Base-by-base conservation (phyloP, 30 jellyfish, hydroid and myxozoan genomes). In the Chironex yamaguchii region DNA sequence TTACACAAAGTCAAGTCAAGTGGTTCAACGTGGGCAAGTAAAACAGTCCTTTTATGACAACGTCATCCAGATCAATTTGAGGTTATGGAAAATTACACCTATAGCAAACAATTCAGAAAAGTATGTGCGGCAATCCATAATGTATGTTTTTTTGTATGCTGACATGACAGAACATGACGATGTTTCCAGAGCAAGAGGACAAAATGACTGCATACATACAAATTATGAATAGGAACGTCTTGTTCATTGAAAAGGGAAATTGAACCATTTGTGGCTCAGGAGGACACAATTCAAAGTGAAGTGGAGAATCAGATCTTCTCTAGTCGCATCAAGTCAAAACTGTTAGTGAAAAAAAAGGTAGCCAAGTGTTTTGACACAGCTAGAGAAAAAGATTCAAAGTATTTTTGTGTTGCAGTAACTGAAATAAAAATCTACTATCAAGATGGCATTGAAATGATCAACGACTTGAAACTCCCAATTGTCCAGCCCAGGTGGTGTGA, bases 401-500 rank as follows among this genome's bases (percentile, higher is more conserved):
- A 67, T 0, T 29, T 67, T 67, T 29, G 34, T 67, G 81, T 0
- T 54, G 25, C 62, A 29, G 30, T 54, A 54, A 29, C 81, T 67
- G 72, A 24, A 67, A 67, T 67, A 62, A 67, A 67, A 67, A 29
- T 62, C 30, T 67, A 34, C 26, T 48, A 36, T 29, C 27, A 9
- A 32, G 31, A 20, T 24, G 12, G 36, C 6, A 2, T 32, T 6
- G 14, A 50, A n/a, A 33, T 6, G 4, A 23, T 73, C 3, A 28
- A 28, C 42, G 86, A 73, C 20, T 49, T 73, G 62, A 23, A 49
- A 73, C 76, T 73, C 14, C 86, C 86, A 42, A 17, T 22, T 22
- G 6, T 28, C 2, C 28, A 49, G 83, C 86, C 86, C 6, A 36
- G 86, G 50, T 36, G 42, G 35, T 50, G 78, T 76, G 76, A 76